Base-by-base conservation (phyloP, 2,888 invertebrate species). In the Loripinus fragilis region DNA sequence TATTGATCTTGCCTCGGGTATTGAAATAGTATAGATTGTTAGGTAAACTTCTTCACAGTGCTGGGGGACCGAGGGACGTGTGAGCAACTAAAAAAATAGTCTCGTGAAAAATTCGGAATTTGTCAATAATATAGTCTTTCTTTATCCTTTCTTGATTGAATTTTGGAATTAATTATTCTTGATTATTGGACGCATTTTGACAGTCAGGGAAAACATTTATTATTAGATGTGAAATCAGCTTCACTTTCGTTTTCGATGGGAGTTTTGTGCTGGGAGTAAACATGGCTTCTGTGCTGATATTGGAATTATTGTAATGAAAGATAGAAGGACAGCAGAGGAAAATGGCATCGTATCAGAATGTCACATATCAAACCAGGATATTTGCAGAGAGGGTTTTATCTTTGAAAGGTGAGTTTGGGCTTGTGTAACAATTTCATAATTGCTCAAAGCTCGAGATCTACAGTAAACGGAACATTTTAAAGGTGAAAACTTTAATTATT, bases 301-400 rank as follows among this genome's bases (percentile, higher is more conserved):
- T 35, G 17, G 41, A 65, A 25, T 10, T n/a, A 23, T 15, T 65
- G 65, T n/a, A 65, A 38, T 38, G n/a, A 65, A 2, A 15, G 2
- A 23, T 8, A n/a, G 65, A 33, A 15, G 42, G 8, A 30, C 17
- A 23, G 25, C 10, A 35, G 25, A 65, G 64, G 68, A 85, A 72
- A 67, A 87, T 87, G 87, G 84, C 86, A 71, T 80, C 80, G 64
- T 85, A 85, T 78, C 81, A 84, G 75, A 87, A 87, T 78, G 81
- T 86, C 30, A 86, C 87, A 42, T 85, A 86, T 52, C 86, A 86
- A 74, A 87, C 87, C 0, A 76, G 80, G 75, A 85, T 86, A 68
- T 87, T 87, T 74, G 85, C 86, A 23, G 86, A 87, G 74, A 75
- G 87, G 41, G 87, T 87, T 35, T 75, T 83, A 15, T 85, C 85